phyloP scores from a whole-genome alignment of 2,888 invertebrate genomes.

The Cremastinae sp. region DNA sequence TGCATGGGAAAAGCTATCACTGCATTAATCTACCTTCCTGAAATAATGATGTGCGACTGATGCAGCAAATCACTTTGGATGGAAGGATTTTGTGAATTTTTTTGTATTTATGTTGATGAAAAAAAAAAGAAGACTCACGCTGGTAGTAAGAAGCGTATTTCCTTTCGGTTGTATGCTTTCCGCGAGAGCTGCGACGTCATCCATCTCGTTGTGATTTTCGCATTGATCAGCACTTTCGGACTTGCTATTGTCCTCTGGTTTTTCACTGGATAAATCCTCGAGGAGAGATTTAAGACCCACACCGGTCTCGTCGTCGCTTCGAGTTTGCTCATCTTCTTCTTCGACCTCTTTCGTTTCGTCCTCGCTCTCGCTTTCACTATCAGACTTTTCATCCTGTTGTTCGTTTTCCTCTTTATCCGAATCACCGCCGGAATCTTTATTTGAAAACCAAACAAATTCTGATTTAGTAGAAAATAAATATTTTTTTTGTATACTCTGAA shows the following conservation, averaged over 20 bases:
- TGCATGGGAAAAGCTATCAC: slow-evolving; percentile 64
- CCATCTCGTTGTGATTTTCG: slow-evolving; percentile 88
- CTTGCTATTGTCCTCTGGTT: slow-evolving; percentile 65
- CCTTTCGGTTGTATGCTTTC: slow-evolving; percentile 99
- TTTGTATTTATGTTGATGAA: neutral
- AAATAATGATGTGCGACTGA: slow-evolving; percentile 72
- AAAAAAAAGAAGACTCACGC: slow-evolving; percentile 82
- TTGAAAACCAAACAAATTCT: slow-evolving; percentile 13
- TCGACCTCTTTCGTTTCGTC: slow-evolving; percentile 73
- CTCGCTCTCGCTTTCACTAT: slow-evolving; percentile 75
- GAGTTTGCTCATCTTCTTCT: slow-evolving; percentile 73
- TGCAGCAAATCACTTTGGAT: slow-evolving; percentile 72
- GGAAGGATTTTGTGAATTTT: slow-evolving; percentile 65
- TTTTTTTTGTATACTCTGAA: neutral
- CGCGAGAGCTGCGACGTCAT: slow-evolving; percentile 96
- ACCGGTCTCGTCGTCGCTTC: slow-evolving; percentile 80
- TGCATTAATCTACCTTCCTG: slow-evolving; percentile 74
- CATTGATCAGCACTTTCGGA: slow-evolving; percentile 80
- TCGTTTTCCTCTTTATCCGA: slow-evolving; percentile 74
- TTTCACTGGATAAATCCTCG: slow-evolving; percentile 80
- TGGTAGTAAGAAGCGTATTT: slow-evolving; percentile 96
- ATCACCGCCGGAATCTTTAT: slow-evolving; percentile 68
- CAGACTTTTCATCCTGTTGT: slow-evolving; percentile 74
- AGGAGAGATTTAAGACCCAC: slow-evolving; percentile 84
- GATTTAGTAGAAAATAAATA: neutral